These are phyloP conservation scores for Leptothorax acervorum DNA, from an alignment of 2,888 invertebrate genomes.

Conservation along the genomic window DNA sequence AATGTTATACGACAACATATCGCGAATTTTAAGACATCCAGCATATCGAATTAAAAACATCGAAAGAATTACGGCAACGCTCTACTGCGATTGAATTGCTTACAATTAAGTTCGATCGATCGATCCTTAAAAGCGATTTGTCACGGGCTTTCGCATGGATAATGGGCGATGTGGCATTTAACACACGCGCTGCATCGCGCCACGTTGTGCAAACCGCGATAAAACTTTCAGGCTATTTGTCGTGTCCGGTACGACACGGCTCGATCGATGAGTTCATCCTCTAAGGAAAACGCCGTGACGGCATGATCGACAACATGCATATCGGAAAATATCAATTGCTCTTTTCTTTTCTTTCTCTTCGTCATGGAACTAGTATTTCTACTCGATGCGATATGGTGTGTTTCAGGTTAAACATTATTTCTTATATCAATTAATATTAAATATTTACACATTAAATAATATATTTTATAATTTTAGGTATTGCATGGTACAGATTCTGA, in stretches of 20 bases:
- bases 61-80: background rate
- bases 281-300: constrained; percentile 27
- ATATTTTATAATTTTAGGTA: background rate
- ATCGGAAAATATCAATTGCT: constrained; percentile 35
- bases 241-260: constrained; percentile 33
- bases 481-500: background rate
- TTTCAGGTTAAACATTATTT: background rate
- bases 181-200: constrained; percentile 13
- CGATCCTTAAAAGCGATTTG: constrained; percentile 12
- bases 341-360: background rate
- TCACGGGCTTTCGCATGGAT: constrained; percentile 10
- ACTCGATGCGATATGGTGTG: background rate
- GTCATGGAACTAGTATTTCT: background rate
- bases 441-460: background rate
- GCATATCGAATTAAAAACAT: background rate
- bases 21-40: background rate
- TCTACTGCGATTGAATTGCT: background rate
- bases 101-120: background rate
- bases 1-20: background rate
- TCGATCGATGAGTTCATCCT: constrained; percentile 56
- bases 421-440: background rate
- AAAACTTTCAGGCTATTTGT: constrained; percentile 52
- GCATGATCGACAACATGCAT: constrained; percentile 26
- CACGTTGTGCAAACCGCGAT: constrained; percentile 54
- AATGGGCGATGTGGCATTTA: constrained; percentile 18